A percentile compares a stretch with the other conserved stretches of the same genome.
These are phyloP conservation scores for Eutrigla gurnardus DNA, from an alignment of 2,797 vertebrate genomes.

Conservation along the genomic window DNA sequence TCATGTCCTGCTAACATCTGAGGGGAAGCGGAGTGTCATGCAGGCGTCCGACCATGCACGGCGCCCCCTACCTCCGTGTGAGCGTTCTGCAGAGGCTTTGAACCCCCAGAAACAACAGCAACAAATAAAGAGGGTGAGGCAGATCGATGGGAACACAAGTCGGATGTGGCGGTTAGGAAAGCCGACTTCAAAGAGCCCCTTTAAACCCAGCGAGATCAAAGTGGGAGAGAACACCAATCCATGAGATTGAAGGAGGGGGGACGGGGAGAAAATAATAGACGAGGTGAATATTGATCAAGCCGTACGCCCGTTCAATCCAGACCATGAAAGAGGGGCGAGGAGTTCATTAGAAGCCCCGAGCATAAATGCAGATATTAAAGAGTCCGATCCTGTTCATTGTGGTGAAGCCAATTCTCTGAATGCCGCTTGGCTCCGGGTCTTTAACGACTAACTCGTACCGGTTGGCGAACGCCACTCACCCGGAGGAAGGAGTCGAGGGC, in stretches of 20 bases:
- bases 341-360: conserved; percentile 70
- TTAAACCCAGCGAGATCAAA: conserved; percentile 85
- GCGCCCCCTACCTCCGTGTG: conserved; percentile 48
- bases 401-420: conserved; percentile 53
- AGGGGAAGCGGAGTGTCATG: conserved; percentile 19
- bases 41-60: conserved; percentile 40
- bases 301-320: conserved; percentile 68
- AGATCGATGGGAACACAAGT: conserved; percentile 86
- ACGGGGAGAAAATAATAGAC: conserved; percentile 43
- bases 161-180: conserved; percentile 84
- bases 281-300: conserved; percentile 84
- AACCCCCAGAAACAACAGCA: conserved; percentile 76
- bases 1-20: conserved; percentile 34
- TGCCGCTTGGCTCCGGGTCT: conserved; percentile 1
- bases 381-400: conserved; percentile 63
- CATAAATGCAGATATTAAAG: conserved; percentile 68
- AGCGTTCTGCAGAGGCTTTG: conserved; percentile 78
- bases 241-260: conserved; percentile 73
- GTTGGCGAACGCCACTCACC: conserved; percentile 80
- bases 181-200: conserved; percentile 85
- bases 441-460: conserved; percentile 10
- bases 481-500: conserved; percentile 98
- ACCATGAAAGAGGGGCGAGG: conserved; percentile 66
- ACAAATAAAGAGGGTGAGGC: conserved; percentile 79
- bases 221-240: conserved; percentile 79